Percentiles rank a stretch among this genome's conserved stretches.
Evolutionary conservation across 2,797 vertebrate species (phyloP).

Genomic region (Hyperoplus lanceolatus): DNA sequence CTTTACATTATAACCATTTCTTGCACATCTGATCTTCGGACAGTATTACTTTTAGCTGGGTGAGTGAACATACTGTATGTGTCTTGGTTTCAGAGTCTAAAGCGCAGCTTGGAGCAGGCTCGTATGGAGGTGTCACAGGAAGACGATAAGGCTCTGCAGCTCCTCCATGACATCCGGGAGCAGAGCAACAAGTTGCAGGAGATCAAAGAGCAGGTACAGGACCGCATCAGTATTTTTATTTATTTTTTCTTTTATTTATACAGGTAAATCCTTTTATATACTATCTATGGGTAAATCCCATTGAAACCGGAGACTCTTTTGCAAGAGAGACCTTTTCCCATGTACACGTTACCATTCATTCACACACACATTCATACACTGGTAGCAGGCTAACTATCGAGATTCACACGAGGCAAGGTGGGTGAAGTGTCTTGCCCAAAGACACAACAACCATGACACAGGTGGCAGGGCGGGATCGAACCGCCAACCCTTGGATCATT

Average conservation of each 20-base stretch:
- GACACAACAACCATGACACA: too few relatives aligned
- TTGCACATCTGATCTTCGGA: neutral
- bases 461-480: too few relatives aligned
- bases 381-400: too few relatives aligned
- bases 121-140: conserved; percentile 98
- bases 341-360: too few relatives aligned
- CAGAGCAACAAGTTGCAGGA: conserved; percentile 99
- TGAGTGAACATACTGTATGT: neutral
- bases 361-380: too few relatives aligned
- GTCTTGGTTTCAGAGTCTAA: conserved; percentile 91
- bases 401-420: too few relatives aligned
- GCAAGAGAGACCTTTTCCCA: too few relatives aligned
- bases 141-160: conserved; percentile 98
- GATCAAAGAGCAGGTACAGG: conserved; percentile 97
- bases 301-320: too few relatives aligned
- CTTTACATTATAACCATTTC: neutral
- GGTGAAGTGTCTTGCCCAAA: too few relatives aligned
- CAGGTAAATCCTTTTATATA: too few relatives aligned
- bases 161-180: conserved; percentile 98
- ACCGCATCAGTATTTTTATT: neutral
- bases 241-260: neutral
- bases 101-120: conserved; percentile 98
- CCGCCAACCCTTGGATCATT: too few relatives aligned
- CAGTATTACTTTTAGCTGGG: neutral
- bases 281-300: too few relatives aligned